Base-by-base conservation (phyloP, 2,113 vertebrate species). In the Antechinus flavipes region DNA sequence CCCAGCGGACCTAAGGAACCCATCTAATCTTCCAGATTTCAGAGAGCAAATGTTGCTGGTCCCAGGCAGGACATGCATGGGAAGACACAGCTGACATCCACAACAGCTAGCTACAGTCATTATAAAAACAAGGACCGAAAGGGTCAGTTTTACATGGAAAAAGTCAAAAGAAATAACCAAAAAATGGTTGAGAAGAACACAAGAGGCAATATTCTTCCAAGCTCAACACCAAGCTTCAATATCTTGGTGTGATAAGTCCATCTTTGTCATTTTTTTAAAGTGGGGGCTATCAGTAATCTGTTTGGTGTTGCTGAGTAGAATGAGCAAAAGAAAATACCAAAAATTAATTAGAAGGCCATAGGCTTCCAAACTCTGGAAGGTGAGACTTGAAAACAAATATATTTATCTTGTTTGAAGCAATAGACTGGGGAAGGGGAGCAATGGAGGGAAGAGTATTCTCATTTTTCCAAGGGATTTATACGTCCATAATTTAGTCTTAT, bases 181-280 rank as follows among this genome's bases (percentile, higher is more conserved):
- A 56, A 93, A 93, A 90, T 52, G 10, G 42, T 46, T 27, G 16
- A 94, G 94, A 96, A 94, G 95, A 97, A 95, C 49, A 97, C 53
- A 94, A 94, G 94, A 97, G 93, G 97, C 97, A 97, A 92, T 93
- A 61, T 91, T 89, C 90, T 90, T 68, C 93, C 55, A 2, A 97
- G 97, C 96, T 93, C 96, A 93, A 91, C 84, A 90, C 94, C 94
- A 94, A 89, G 91, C 94, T 92, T 54, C 54, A 93, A 91, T 92
- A 95, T 97, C 95, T 97, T 96, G 97, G 97, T 97, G 97, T 97
- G 97, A 96, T 97, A 97, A 96, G 96, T 98, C 97, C 98, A 16
- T 97, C 97, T 97, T 96, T 94, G 95, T 97, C 52, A 46, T 46
- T 35, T 92, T 91, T 54, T 25, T 30, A 68, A 94, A 94, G 91